Evolutionary conservation across 2,113 vertebrate species (phyloP), one percentile per base, ranked within the genome.

Genomic region (Colossoma macropomum): DNA sequence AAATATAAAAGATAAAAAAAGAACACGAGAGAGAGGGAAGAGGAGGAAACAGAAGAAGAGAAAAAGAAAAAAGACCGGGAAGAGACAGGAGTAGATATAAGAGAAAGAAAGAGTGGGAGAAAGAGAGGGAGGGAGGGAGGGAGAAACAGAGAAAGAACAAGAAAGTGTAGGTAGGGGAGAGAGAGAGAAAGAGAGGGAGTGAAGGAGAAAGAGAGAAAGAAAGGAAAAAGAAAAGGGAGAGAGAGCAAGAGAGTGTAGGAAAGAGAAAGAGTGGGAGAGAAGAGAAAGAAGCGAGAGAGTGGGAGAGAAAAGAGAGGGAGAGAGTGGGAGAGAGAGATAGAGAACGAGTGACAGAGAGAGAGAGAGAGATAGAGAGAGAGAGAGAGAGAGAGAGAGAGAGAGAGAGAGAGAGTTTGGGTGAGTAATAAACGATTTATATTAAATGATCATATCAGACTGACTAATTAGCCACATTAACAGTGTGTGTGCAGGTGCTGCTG

Each of bases 91-190:
- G 34, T n/a, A n/a, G n/a, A n/a, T 38, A 3, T 38, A 7, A 7
- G 34, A n/a, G n/a, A n/a, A 79, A 79, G 77, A 80, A 63, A 54
- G 17, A 75, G 59, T 30, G 21, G 1, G 59, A 78, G 81, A 32
- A 5, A 27, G 86, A 59, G 85, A 85, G 48, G 60, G 30, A 63
- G 60, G 28, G 74, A 54, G 45, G 38, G 7, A 17, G 19, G 11
- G 48, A 80, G 72, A 6, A 45, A 10, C 4, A 45, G 10, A 10
- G 41, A 10, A 4, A 72, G 72, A 80, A 34, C 38, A 25, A 76
- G 50, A 50, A n/a, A 25, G 32, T 75, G 77, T 16, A 27, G 25
- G 62, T 34, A 60, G 48, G 17, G 2, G 56, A 15, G 9, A 7
- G 16, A 6, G 1, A 56, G 2, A 7, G 15, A 56, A 2, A 56